Conservation (phyloP, 2,888 invertebrate species). For the Hermaeophaga mercurialis region DNA sequence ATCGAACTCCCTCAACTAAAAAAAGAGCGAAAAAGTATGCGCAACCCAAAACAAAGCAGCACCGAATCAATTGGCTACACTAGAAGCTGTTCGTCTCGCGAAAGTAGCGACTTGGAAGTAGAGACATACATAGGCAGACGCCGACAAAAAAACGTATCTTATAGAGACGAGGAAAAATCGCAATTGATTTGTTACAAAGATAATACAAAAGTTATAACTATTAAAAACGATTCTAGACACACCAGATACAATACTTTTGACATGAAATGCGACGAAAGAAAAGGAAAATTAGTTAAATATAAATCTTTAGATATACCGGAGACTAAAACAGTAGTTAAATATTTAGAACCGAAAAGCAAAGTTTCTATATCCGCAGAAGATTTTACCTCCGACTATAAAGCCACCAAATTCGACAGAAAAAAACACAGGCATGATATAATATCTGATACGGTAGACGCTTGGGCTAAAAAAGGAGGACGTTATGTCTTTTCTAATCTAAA, state of each 20-base stretch:
- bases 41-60: slow-evolving; percentile 44
- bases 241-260: slow-evolving; percentile 57
- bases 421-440: slow-evolving; percentile 61
- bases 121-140: slow-evolving; percentile 42
- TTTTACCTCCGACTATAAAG: slow-evolving; percentile 50
- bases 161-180: slow-evolving; percentile 54
- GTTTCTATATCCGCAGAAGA: slow-evolving; percentile 55
- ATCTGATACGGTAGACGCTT: slow-evolving; percentile 67
- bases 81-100: slow-evolving; percentile 46
- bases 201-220: slow-evolving; percentile 50
- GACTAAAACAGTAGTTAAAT: slow-evolving; percentile 51
- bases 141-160: slow-evolving; percentile 44
- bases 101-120: slow-evolving; percentile 53
- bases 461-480: slow-evolving; percentile 59
- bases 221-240: slow-evolving; percentile 52
- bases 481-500: slow-evolving; percentile 53
- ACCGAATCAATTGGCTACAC: slow-evolving; percentile 48
- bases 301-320: slow-evolving; percentile 52
- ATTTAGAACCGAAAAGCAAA: slow-evolving; percentile 52
- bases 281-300: slow-evolving; percentile 51
- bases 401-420: slow-evolving; percentile 47
- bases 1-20: slow-evolving; percentile 43
- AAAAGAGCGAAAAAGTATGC: slow-evolving; percentile 31
- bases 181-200: slow-evolving; percentile 55
- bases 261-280: slow-evolving; percentile 46